Percentiles rank a stretch among this genome's conserved stretches.
phyloP scores from a whole-genome alignment of 2,797 vertebrate genomes.

The Xenentodon cancila region DNA sequence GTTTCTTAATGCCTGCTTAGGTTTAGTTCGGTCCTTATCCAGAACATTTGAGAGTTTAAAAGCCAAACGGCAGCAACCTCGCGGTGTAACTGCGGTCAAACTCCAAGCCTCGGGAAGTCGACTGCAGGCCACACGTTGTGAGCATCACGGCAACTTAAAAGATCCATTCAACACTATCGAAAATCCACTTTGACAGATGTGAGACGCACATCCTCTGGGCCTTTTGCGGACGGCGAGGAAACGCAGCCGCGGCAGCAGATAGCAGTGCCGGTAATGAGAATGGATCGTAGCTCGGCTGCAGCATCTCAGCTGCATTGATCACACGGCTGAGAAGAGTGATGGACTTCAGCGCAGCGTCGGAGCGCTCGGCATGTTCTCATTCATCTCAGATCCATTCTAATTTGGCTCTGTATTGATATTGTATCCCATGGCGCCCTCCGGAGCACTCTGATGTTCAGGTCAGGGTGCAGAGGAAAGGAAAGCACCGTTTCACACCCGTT shows the following conservation, averaged over 20 bases:
- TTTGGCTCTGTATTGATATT: conserved; percentile 78
- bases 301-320: conserved; percentile 75
- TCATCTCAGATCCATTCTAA: conserved; percentile 77
- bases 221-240: conserved; percentile 41
- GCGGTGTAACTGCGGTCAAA: too few relatives aligned
- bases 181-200: conserved; percentile 41
- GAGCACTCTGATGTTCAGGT: conserved; percentile 28
- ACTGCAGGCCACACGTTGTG: not conserved
- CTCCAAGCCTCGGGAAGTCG: not conserved
- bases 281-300: conserved; percentile 61
- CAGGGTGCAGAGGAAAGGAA: conserved; percentile 7
- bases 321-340: conserved; percentile 59
- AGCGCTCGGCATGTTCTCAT: conserved; percentile 67
- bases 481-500: too few relatives aligned
- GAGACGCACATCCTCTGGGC: conserved; percentile 26
- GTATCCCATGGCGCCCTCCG: conserved; percentile 35
- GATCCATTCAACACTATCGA: conserved; percentile 12
- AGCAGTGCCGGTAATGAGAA: conserved; percentile 74
- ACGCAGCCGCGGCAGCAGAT: conserved; percentile 33
- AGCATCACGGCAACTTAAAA: conserved; percentile 41
- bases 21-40: too few relatives aligned
- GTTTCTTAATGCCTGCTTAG: too few relatives aligned
- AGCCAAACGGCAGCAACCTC: too few relatives aligned
- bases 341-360: conserved; percentile 35
- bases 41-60: too few relatives aligned